A percentile compares a stretch with the other conserved stretches of the same genome.
phyloP scores from a whole-genome alignment of 2,797 vertebrate species.

The Paramormyrops hopkinsi region DNA sequence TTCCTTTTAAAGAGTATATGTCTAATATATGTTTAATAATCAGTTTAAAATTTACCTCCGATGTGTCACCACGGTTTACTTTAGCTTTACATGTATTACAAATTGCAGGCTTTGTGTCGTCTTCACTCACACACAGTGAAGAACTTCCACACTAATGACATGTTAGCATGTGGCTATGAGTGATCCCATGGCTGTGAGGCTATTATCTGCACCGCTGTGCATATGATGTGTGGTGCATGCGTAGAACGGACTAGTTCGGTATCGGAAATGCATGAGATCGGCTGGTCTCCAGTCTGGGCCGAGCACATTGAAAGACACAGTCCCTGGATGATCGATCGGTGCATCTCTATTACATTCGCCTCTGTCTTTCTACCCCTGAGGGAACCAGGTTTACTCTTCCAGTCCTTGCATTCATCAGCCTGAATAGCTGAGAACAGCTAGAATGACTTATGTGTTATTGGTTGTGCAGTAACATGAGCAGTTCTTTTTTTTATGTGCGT shows the following conservation, averaged over 20 bases:
- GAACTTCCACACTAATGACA: neutral
- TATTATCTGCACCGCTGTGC: neutral
- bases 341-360: neutral
- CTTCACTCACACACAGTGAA: neutral
- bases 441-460: neutral
- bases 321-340: neutral
- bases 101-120: neutral
- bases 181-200: neutral
- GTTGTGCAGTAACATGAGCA: neutral
- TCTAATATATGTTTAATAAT: neutral
- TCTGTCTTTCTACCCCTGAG: neutral
- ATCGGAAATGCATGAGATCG: neutral
- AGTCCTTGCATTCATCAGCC: neutral
- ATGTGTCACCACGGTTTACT: neutral
- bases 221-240: neutral
- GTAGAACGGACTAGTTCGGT: neutral
- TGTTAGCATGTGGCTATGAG: neutral
- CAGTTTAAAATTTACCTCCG: neutral
- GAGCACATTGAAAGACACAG: neutral
- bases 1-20: neutral
- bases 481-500: neutral
- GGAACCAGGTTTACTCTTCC: neutral
- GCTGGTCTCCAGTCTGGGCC: neutral
- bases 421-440: neutral
- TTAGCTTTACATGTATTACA: too few relatives aligned